Evolutionary conservation across 2,888 invertebrate genomes (phyloP), one percentile per base, ranked within the genome.

Genomic region (Apodemia hepburni): DNA sequence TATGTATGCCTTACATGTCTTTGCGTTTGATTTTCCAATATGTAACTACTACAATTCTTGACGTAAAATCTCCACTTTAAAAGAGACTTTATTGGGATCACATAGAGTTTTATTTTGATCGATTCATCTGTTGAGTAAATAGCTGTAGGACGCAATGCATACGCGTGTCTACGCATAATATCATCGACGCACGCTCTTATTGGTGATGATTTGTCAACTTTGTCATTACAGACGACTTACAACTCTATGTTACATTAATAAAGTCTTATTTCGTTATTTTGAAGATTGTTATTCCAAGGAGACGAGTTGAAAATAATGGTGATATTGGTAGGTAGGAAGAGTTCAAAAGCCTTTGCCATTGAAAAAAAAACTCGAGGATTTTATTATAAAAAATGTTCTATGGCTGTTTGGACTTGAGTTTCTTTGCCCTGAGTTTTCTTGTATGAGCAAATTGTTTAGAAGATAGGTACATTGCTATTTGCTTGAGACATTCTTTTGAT

Each of bases 91-190:
- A 66, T 33, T 0, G 11, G 8, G 49, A 1, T 61, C 17, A 35
- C 65, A 75, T 81, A 67, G 69, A 75, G 69, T 18, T 66, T 66
- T 67, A 77, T 79, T 77, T 54, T 69, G 66, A 66, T 75, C 72
- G 33, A 8, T 57, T 29, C 6, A 49, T 60, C 29, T 58, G 67
- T 64, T 68, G 62, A 64, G 69, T 69, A 73, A 72, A 72, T 69
- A 71, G 68, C 69, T 66, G 64, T 66, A 66, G 67, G 68, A 63
- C 64, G 54, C 54, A 57, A 29, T 42, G 58, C 70, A 73, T 71
- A 78, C 81, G 83, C 88, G 87, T 89, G 89, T 82, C 86, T 81
- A 78, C 81, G 89, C 89, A 89, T 89, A 89, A 88, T 88, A 84
- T 87, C 83, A 83, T 84, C 79, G 80, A 81, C 83, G 84, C 76